Base-by-base conservation (phyloP, 1,140 invertebrate genomes). In the Holcopasites calliopsidis region DNA sequence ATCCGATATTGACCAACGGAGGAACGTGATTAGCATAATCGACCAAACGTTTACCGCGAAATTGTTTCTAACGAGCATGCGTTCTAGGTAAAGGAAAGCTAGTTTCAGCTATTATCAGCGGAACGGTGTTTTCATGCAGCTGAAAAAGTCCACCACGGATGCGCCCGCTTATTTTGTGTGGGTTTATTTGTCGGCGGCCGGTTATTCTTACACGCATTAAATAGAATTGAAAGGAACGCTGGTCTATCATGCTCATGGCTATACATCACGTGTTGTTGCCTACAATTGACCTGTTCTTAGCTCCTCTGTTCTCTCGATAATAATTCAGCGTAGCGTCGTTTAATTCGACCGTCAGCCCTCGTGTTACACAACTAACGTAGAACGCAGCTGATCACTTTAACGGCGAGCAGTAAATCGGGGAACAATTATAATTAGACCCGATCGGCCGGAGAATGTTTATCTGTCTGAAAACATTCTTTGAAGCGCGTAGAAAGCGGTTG, bases 281-380 rank as follows among this genome's bases (percentile, higher is more conserved):
- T 5, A 23, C 75, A 77, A 72, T 77, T 77, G 58, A 72, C 68
- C 68, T 40, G 0, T 66, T 35, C 62, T 35, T 50, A 47, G 11
- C 61, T 55, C 42, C 42, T 65, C 42, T n/a, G 38, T n/a, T n/a
- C n/a, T 44, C 40, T 33, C 28, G 21, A 71, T 71, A 62, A 73
- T 49, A 55, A 65, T 66, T 74, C 55, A 21, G 62, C 50, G 31
- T 42, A 40, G 40, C 61, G n/a, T 66, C 50, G 28, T 73, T 57
- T 26, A 65, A 47, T 35, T 28, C 18, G 33, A 38, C 47, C 64
- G 38, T 66, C 52, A 54, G 13, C 18, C 49, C 35, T 28, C 21
- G 3, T 11, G 62, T 66, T 54, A 47, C 8, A 74, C 62, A 57
- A 55, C 50, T 35, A 31, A 18, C 42, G 26, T 2, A n/a, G 13